Percentiles rank a stretch among this genome's conserved stretches.
phyloP scores from a whole-genome alignment of 2,797 vertebrate species.

The Alfaro cultratus region DNA sequence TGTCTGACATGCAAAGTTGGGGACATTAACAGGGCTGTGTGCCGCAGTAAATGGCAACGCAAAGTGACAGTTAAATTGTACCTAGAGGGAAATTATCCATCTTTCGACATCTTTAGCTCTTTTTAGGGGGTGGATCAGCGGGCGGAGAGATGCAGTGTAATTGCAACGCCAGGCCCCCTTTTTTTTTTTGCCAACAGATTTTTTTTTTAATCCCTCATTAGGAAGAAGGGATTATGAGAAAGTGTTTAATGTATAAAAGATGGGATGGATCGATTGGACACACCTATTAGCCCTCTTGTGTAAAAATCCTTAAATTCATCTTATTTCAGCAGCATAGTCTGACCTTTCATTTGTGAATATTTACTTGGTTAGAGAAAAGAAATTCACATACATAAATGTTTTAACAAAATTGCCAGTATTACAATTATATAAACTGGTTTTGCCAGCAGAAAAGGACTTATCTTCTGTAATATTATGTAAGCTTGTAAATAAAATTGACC shows the following conservation, averaged over 20 bases:
- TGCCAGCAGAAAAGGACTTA: neutral
- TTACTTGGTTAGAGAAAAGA: neutral
- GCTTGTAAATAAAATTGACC: neutral
- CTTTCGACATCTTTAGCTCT: slow-evolving; percentile 98
- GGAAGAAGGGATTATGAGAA: slow-evolving; percentile 74
- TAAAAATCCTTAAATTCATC: neutral
- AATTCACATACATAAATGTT: neutral
- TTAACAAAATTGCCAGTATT: neutral
- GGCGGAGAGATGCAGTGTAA: slow-evolving; percentile 85
- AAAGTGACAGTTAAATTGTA: slow-evolving; percentile 99
- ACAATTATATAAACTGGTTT: neutral
- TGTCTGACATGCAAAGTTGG: slow-evolving; percentile 99
- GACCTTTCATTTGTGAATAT: neutral
- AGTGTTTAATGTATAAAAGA: slow-evolving; percentile 61
- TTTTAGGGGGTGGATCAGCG: slow-evolving; percentile 65
- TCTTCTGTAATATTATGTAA: neutral
- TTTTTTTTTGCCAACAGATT: slow-evolving; percentile 23
- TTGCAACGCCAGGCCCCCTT: slow-evolving; percentile 88
- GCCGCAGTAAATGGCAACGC: slow-evolving; percentile 97
- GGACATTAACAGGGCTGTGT: slow-evolving; percentile 93
- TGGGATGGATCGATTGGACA: slow-evolving; percentile 34
- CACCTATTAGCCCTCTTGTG: neutral
- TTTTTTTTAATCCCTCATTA: slow-evolving; percentile 70
- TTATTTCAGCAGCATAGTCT: neutral
- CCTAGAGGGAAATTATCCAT: slow-evolving; percentile 98